Conservation (phyloP, 2,888 invertebrate species). For the Stegana nigrithorax region DNA sequence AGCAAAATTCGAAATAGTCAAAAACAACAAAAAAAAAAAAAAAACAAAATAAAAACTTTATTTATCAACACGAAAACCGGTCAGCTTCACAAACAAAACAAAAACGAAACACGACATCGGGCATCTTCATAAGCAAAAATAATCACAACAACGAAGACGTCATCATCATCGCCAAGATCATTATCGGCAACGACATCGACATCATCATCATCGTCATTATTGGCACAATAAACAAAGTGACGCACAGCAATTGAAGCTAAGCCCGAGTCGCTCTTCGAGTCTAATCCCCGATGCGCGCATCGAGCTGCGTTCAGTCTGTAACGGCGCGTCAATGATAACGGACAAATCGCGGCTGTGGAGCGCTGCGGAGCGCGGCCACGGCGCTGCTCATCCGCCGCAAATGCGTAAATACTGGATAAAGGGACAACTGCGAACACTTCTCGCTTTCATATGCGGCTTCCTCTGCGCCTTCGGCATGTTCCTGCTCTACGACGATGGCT, state of each 20-base stretch:
- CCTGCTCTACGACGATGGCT: slow-evolving; percentile 40
- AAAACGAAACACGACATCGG: too few relatives aligned
- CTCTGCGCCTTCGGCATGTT: slow-evolving; percentile 51
- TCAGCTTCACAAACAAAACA: too few relatives aligned
- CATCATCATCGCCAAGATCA: too few relatives aligned
- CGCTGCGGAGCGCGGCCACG: slow-evolving; percentile 35
- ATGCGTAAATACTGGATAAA: slow-evolving; percentile 1
- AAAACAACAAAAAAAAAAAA: not conserved
- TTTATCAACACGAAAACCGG: too few relatives aligned
- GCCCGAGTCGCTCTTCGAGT: not conserved
- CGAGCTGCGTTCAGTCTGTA: slow-evolving; percentile 12
- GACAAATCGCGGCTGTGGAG: not conserved
- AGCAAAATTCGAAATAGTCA: too few relatives aligned
- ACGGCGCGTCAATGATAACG: slow-evolving; percentile 8
- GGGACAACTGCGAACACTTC: slow-evolving; percentile 46
- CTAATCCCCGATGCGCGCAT: not conserved
- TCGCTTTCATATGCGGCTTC: slow-evolving; percentile 56
- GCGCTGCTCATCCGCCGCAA: not conserved
- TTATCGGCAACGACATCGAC: not conserved
- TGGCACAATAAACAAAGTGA: too few relatives aligned
- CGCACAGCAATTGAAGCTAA: not conserved
- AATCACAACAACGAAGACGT: too few relatives aligned
- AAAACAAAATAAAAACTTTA: too few relatives aligned
- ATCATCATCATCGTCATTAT: not conserved
- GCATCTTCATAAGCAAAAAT: too few relatives aligned